phyloP scores from a whole-genome alignment of 2,113 vertebrate species.

The Calyptommatus sinebrachiatus region DNA sequence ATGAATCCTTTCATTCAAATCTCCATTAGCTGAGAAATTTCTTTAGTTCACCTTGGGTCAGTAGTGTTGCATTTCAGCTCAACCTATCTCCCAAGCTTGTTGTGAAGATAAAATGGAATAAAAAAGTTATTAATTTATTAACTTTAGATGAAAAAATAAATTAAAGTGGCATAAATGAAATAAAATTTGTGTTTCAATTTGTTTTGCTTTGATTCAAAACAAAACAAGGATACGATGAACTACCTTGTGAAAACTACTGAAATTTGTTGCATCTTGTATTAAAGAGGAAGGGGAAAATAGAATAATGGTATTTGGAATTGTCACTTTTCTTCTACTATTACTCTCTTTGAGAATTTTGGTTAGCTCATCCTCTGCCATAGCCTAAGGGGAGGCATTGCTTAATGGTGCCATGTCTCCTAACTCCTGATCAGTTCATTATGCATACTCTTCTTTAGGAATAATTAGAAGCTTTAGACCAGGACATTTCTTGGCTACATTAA shows the following conservation, averaged over 20 bases:
- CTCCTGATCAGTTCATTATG: background rate
- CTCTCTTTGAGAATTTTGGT: background rate
- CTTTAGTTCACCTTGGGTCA: no score
- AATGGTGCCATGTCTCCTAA: slow-evolving; percentile 13
- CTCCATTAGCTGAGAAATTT: no score
- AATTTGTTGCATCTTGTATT: background rate
- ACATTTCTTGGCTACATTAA: slow-evolving; percentile 2
- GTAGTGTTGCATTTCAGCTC: no score
- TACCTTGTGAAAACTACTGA: background rate
- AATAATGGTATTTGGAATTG: background rate
- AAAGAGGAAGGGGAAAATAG: background rate
- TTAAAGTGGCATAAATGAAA: no score
- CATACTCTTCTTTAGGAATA: background rate
- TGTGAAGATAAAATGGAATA: no score
- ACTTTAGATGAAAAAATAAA: no score
- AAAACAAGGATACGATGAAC: no score
- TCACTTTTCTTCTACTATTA: background rate
- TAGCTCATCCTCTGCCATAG: background rate
- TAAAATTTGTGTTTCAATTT: background rate
- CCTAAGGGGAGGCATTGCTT: background rate
- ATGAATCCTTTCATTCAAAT: no score
- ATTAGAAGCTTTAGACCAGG: slow-evolving; percentile 7
- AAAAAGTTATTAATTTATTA: no score
- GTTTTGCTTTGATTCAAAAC: background rate
- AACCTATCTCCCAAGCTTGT: no score